Evolutionary conservation across 2,113 vertebrate species (phyloP), one percentile per base, ranked within the genome.

Genomic region (Spheniscus mendiculus): DNA sequence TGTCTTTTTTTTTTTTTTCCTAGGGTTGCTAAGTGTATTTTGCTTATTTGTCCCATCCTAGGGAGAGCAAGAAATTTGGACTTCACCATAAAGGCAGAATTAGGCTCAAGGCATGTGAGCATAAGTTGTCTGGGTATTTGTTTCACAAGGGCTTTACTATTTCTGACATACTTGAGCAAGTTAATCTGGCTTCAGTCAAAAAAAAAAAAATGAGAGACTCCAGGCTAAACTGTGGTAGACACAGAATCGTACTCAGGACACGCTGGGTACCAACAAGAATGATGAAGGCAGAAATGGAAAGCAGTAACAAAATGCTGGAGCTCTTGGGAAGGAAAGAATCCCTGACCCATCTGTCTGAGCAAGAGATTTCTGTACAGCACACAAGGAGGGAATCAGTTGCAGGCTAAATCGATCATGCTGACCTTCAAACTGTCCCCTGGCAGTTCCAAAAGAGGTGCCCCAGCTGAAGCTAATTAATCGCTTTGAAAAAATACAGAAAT

Each of bases 361-460:
- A 66, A 83, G 55, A 94, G 44, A 58, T 55, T 93, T 72, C 59
- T 3, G 5, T 11, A 4, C 65, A 89, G 45, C 29, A 21, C 1
- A 2, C 0, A 0, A n/a, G 70, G 26, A 83, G 74, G 32, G 27
- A 95, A 27, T 86, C 71, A 77, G 69, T n/a, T 61, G 40, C 53
- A 71, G n/a, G 21, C 32, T 58, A 11, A 34, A 92, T 81, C 1
- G 14, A 91, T 91, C 79, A 74, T 58, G 18, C 26, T 92, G 89
- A 82, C 95, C 92, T 95, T 95, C 77, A 97, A 11, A 69, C 53
- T 89, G 66, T 96, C 89, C 93, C 58, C 58, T 80, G 78, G 66
- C 84, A 83, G 38, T 55, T 96, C 63, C 79, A 87, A 80, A 80
- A 86, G 82, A 88, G 70, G 30, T 95, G 56, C 66, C 81, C 62